phyloP scores from a whole-genome alignment of 2,797 vertebrate genomes.

The Podargus strigoides region DNA sequence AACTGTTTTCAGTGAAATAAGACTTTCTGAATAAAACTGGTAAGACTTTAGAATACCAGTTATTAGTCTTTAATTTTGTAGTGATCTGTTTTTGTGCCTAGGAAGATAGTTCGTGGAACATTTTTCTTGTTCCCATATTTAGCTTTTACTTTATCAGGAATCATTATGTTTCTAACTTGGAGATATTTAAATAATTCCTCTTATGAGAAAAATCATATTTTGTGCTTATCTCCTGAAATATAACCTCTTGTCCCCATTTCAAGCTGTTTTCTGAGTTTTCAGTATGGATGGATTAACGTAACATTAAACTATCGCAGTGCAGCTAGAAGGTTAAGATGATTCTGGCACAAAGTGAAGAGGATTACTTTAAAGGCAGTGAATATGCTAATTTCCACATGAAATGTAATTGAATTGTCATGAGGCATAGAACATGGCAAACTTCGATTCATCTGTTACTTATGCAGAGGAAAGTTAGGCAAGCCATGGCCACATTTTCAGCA shows the following conservation, averaged over 20 bases:
- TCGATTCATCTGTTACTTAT: background rate
- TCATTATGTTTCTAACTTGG: background rate
- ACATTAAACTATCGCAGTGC: background rate
- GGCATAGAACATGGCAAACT: background rate
- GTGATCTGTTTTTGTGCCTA: background rate
- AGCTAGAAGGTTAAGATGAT: constrained; percentile 10
- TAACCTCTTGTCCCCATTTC: background rate
- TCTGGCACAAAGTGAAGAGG: constrained; percentile 30
- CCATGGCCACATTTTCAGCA: background rate
- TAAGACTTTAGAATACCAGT: background rate
- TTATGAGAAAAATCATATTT: background rate
- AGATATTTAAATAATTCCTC: background rate
- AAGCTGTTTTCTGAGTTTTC: background rate
- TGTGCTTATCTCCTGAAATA: background rate
- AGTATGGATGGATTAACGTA: background rate
- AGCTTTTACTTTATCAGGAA: background rate
- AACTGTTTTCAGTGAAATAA: background rate
- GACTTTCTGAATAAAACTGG: background rate
- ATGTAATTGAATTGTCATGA: constrained; percentile 34
- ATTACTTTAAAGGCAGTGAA: constrained; percentile 39
- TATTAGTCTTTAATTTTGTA: background rate
- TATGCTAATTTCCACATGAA: constrained; percentile 20
- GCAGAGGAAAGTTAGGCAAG: background rate
- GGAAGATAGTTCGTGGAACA: background rate
- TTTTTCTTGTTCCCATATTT: background rate